phyloP scores from a whole-genome alignment of 2,797 vertebrate species.

The Mycteria americana region DNA sequence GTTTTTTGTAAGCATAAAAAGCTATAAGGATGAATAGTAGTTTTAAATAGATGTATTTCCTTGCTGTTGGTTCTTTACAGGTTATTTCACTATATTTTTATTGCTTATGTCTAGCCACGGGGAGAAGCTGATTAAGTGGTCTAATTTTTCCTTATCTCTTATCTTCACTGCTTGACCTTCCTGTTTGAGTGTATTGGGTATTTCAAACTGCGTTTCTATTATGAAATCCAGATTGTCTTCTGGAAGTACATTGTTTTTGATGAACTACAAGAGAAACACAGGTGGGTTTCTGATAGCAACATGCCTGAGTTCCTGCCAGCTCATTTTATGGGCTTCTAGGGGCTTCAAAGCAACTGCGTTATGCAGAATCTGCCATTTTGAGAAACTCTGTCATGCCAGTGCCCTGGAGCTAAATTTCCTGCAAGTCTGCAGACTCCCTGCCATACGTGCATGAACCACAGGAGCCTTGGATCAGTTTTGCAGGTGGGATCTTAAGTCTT shows the following conservation, averaged over 20 bases:
- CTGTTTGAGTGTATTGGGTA: not conserved
- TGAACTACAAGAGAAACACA: constrained; percentile 1
- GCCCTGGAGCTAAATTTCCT: not conserved
- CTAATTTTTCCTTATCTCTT: constrained; percentile 41
- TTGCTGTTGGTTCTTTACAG: not conserved
- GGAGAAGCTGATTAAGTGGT: constrained; percentile 20
- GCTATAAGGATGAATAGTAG: not conserved
- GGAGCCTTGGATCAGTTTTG: not conserved
- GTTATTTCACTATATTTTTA: constrained; percentile 9
- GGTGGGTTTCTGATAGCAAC: constrained; percentile 39
- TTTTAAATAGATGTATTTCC: not conserved
- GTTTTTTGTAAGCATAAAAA: not conserved
- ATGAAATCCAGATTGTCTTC: constrained; percentile 42
- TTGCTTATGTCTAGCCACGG: not conserved
- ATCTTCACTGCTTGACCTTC: constrained; percentile 35
- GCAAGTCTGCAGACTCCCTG: not conserved
- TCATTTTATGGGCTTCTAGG: not conserved
- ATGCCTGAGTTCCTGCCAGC: not conserved
- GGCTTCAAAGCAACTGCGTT: not conserved
- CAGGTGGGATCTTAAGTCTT: not conserved
- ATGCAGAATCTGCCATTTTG: not conserved
- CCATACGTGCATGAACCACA: not conserved
- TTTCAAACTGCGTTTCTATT: constrained; percentile 3
- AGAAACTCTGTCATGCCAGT: not conserved
- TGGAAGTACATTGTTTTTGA: not conserved